Conservation (phyloP, 1,140 invertebrate genomes). For the Ostrea edulis region DNA sequence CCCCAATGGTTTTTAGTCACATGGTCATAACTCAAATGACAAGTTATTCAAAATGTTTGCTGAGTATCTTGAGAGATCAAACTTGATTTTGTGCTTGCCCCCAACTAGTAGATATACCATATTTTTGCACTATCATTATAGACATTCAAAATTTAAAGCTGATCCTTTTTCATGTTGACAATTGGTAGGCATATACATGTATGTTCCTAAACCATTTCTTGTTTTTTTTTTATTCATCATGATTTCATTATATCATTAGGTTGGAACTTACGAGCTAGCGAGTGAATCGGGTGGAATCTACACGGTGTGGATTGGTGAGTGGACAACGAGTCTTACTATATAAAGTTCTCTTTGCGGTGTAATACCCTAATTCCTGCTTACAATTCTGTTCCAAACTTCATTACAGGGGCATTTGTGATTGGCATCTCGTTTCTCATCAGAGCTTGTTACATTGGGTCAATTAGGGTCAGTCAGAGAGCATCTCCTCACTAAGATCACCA, state of each 20-base stretch:
- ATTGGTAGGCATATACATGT: too few relatives aligned
- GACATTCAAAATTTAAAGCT: too few relatives aligned
- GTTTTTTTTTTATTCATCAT: too few relatives aligned
- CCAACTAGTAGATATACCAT: too few relatives aligned
- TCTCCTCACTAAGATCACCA: not conserved
- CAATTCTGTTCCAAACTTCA: not conserved
- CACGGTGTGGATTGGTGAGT: conserved; percentile 89
- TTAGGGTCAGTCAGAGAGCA: conserved; percentile 78
- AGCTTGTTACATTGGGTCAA: conserved; percentile 92
- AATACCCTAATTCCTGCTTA: not conserved
- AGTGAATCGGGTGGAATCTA: conserved; percentile 87
- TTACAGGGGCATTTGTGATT: conserved; percentile 86
- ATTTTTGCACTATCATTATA: too few relatives aligned
- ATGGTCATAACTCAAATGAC: too few relatives aligned
- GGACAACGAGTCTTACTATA: not conserved
- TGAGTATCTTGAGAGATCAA: too few relatives aligned
- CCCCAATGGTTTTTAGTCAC: too few relatives aligned
- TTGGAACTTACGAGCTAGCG: conserved; percentile 82
- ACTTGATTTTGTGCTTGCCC: too few relatives aligned
- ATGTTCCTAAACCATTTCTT: too few relatives aligned
- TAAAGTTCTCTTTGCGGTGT: not conserved
- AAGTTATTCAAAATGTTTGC: too few relatives aligned
- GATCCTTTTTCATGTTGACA: too few relatives aligned
- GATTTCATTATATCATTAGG: conserved; percentile 69
- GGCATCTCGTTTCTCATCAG: conserved; percentile 87